A percentile compares a stretch with the other conserved stretches of the same genome.
phyloP scores from a whole-genome alignment of 2,113 vertebrate species.

The pig (Sus scrofa) region DNA sequence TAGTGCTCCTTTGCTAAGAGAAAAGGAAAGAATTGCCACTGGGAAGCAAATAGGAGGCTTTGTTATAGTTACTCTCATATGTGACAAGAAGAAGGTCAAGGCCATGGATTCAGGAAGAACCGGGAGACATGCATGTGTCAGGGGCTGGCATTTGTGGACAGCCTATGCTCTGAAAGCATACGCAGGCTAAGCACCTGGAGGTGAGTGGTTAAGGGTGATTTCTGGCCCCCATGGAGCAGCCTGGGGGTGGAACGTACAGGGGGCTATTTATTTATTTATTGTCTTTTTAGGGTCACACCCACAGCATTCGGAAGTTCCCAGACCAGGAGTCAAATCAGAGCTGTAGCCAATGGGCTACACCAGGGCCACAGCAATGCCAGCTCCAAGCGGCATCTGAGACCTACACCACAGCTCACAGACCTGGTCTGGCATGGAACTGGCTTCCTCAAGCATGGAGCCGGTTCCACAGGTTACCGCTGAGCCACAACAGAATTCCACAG shows the following conservation, averaged over 20 bases:
- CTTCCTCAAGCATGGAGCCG: too few relatives aligned
- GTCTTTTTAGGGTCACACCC: too few relatives aligned
- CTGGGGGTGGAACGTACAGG: background rate
- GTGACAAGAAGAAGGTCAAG: background rate
- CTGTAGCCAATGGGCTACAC: too few relatives aligned
- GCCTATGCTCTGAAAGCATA: background rate
- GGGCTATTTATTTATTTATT: background rate
- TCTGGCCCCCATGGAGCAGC: background rate
- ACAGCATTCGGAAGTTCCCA: too few relatives aligned
- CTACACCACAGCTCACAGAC: too few relatives aligned
- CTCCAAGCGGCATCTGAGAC: too few relatives aligned
- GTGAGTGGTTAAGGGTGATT: background rate
- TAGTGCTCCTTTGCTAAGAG: background rate
- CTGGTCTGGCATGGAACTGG: too few relatives aligned
- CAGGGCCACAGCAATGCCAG: too few relatives aligned
- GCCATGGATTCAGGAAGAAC: too few relatives aligned
- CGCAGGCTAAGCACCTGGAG: background rate
- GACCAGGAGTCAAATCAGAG: too few relatives aligned
- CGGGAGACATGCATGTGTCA: rapidly evolving
- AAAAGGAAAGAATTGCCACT: background rate
- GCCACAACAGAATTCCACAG: too few relatives aligned
- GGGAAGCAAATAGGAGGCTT: background rate
- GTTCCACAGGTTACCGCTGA: too few relatives aligned
- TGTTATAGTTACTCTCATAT: background rate
- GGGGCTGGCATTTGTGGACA: background rate